Conservation (phyloP, 2,113 vertebrate species). For the Rattus rattus region DNA sequence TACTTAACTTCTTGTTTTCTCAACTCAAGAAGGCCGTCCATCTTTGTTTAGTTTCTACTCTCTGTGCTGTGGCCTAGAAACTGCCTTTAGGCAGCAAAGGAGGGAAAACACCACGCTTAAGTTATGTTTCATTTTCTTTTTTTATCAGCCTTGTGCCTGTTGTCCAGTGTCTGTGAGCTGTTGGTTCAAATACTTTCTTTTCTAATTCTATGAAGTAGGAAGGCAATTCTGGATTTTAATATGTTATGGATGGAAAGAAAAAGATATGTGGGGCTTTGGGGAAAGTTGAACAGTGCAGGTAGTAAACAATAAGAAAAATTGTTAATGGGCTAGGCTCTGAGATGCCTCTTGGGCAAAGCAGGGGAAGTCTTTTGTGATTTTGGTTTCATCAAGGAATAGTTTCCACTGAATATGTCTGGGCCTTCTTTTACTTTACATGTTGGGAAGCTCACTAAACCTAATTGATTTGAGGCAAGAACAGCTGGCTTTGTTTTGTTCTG, state of each 20-base stretch:
- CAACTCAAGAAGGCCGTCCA: not conserved
- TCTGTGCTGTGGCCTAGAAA: not conserved
- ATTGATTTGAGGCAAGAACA: not conserved
- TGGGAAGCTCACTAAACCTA: not conserved
- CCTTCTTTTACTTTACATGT: not conserved
- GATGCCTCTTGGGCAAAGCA: not conserved
- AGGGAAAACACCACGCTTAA: not conserved
- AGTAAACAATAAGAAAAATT: not conserved
- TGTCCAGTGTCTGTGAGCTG: not conserved
- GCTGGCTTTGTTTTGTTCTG: not conserved
- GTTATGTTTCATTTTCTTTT: not conserved
- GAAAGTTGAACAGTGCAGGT: not conserved
- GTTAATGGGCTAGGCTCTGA: not conserved
- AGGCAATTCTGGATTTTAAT: not conserved
- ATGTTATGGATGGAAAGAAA: not conserved
- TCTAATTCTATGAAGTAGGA: not conserved
- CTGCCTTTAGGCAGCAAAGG: not conserved
- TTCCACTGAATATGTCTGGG: not conserved
- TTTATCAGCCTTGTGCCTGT: not conserved
- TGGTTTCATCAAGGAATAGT: slow-evolving; percentile 4
- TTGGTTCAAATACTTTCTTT: slow-evolving; percentile 10
- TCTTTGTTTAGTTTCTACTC: not conserved
- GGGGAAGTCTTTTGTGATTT: not conserved
- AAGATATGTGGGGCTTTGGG: not conserved
- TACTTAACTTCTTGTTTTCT: not conserved